Conservation (phyloP, 2,888 invertebrate species). For the Pyrrhosoma nymphula region DNA sequence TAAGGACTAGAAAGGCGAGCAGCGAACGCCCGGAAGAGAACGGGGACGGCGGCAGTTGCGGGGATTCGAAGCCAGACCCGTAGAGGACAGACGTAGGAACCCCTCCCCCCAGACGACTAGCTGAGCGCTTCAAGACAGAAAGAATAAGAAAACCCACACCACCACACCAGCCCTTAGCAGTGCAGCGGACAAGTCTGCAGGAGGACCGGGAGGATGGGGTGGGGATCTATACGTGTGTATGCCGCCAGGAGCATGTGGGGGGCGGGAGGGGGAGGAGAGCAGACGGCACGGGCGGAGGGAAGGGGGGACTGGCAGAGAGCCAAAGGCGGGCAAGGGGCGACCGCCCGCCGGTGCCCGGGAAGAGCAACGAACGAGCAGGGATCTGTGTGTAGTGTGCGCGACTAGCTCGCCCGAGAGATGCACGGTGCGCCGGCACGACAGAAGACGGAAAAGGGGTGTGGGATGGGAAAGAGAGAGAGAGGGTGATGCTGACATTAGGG, state of each 20-base stretch:
- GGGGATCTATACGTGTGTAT: background rate
- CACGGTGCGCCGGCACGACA: slow-evolving; percentile 71
- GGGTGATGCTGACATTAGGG: background rate
- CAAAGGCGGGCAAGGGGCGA: slow-evolving; percentile 18
- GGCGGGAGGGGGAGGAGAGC: background rate
- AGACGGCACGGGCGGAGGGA: background rate
- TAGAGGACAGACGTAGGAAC: too few species aligned
- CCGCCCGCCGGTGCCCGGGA: slow-evolving; percentile 74
- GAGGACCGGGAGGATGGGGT: background rate
- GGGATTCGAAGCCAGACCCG: too few species aligned
- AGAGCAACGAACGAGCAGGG: slow-evolving; percentile 74
- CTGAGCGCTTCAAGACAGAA: background rate
- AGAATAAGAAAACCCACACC: too few species aligned
- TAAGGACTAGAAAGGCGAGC: too few species aligned
- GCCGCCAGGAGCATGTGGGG: background rate
- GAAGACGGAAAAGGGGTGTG: slow-evolving; percentile 72
- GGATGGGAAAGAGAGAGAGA: slow-evolving; percentile 72
- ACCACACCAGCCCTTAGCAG: background rate
- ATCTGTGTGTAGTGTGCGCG: background rate
- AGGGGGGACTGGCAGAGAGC: background rate
- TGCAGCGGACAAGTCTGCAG: background rate
- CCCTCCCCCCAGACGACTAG: background rate
- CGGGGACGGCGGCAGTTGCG: too few species aligned
- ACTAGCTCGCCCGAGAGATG: background rate
- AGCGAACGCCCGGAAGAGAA: too few species aligned